Evolutionary conservation across 2,888 invertebrate species (phyloP), one percentile per base, ranked within the genome.

Genomic region (Exocentrus adspersus): DNA sequence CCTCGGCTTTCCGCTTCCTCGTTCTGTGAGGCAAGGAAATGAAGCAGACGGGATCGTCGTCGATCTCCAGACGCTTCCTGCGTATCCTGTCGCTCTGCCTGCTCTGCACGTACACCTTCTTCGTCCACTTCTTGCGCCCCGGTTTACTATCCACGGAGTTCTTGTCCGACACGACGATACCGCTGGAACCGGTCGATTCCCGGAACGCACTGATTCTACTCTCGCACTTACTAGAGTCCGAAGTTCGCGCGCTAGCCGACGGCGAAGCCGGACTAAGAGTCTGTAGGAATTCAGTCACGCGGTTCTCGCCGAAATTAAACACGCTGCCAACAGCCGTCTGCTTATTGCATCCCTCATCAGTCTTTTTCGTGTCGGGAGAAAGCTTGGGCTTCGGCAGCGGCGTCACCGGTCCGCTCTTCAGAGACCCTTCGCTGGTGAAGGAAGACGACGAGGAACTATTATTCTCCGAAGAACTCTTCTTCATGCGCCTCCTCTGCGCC

Each of bases 401-500:
- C 7, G 65, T 65, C 1, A 52, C 48, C 6, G 63, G 51, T 73
- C 70, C 75, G 48, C 79, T 80, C 67, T 80, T 81, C 46, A 78
- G 69, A 37, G 82, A 82, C 59, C 79, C 75, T 63, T 82, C 82
- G 66, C 82, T 82, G 7, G 81, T 82, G 62, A 82, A 82, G 65
- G 82, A 82, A 46, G 78, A 79, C 21, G 80, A 79, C 10, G 80
- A 80, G 28, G 79, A 79, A 62, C 80, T 80, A 66, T 80, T 79
- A 62, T 82, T 82, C 45, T 82, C 82, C 0, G 82, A 82, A 46
- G 82, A 82, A 70, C 81, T 82, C 77, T 89, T 88, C 73, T 88
- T 89, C 78, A 87, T 82, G 75, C 88, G 86, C 2, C 92, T 84
- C 21, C 91, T 83, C 77, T 90, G 89, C 9, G 91, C 91, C 58